Percentiles rank a stretch among this genome's conserved stretches.
phyloP scores from a whole-genome alignment of 2,888 invertebrate genomes.

The Drosophila lutescens region DNA sequence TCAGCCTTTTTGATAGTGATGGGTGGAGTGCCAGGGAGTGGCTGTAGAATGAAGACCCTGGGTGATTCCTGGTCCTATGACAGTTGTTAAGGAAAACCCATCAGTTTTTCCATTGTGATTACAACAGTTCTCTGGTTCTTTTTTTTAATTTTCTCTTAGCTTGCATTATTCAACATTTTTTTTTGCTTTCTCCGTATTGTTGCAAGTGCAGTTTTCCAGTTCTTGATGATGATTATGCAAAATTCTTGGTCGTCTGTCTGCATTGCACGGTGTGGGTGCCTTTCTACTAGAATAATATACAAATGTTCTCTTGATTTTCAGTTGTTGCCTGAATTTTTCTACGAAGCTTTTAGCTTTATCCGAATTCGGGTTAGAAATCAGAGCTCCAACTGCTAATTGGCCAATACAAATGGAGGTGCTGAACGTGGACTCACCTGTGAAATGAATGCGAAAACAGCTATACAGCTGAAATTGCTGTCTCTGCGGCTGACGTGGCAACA shows the following conservation, averaged over 20 bases:
- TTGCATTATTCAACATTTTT: constrained; percentile 34
- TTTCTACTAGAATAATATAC: neutral
- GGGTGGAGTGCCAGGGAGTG: constrained; percentile 21
- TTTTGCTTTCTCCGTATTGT: constrained; percentile 32
- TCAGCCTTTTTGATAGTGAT: constrained; percentile 51
- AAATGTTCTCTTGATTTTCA: constrained; percentile 9
- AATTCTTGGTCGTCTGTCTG: constrained; percentile 25
- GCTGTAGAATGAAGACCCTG: constrained; percentile 23
- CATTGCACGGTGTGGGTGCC: constrained; percentile 20
- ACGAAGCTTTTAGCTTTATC: constrained; percentile 22
- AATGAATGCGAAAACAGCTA: constrained; percentile 8
- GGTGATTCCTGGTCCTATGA: constrained; percentile 10
- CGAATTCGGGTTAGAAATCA: constrained; percentile 32
- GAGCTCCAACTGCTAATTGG: constrained; percentile 43
- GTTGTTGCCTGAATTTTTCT: constrained; percentile 10
- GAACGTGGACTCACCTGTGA: constrained; percentile 6
- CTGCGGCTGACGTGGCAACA: constrained; percentile 24
- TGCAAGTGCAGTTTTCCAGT: constrained; percentile 28
- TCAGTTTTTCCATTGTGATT: constrained; percentile 14
- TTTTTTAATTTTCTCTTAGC: constrained; percentile 7
- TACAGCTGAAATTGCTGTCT: constrained; percentile 21
- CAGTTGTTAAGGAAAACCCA: constrained; percentile 6
- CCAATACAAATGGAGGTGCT: constrained; percentile 21
- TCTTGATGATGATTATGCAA: constrained; percentile 36
- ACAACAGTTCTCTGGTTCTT: neutral